phyloP scores from a whole-genome alignment of 2,888 invertebrate genomes.

The Ypsolopha scabrella region DNA sequence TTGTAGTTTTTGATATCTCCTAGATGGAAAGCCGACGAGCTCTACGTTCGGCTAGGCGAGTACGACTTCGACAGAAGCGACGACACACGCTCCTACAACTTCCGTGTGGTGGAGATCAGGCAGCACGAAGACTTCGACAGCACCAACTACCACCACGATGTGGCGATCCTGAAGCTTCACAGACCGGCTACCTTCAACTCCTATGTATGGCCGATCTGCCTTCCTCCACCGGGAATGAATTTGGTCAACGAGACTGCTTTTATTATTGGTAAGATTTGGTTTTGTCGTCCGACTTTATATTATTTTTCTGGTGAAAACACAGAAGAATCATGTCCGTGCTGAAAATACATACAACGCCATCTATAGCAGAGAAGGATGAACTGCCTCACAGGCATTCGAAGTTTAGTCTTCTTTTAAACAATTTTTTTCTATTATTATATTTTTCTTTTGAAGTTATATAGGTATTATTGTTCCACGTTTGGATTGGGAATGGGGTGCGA shows the following conservation, averaged over 20 bases:
- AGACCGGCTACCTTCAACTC: constrained; percentile 77
- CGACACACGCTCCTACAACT: constrained; percentile 79
- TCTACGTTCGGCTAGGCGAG: constrained; percentile 83
- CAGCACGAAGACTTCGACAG: constrained; percentile 77
- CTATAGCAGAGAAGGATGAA: no score
- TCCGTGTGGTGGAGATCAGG: constrained; percentile 74
- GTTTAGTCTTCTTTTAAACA: no score
- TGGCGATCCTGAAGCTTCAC: constrained; percentile 78
- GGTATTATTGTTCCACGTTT: no score
- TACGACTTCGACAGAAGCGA: constrained; percentile 78
- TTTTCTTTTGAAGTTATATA: no score
- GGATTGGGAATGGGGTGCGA: no score
- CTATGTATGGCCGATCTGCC: constrained; percentile 87
- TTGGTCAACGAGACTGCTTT: constrained; percentile 74
- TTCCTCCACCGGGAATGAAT: constrained; percentile 75
- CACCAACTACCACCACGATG: constrained; percentile 80
- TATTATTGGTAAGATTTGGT: constrained; percentile 69
- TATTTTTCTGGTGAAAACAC: not conserved
- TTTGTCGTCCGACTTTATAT: not conserved
- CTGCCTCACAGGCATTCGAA: no score
- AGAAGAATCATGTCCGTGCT: no score
- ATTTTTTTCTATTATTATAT: no score
- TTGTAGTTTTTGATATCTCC: not conserved
- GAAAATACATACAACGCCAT: no score
- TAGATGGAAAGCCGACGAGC: constrained; percentile 70